These are phyloP conservation scores for Furcifer pardalis DNA, from an alignment of 2,797 vertebrate genomes.

Conservation along the genomic window DNA sequence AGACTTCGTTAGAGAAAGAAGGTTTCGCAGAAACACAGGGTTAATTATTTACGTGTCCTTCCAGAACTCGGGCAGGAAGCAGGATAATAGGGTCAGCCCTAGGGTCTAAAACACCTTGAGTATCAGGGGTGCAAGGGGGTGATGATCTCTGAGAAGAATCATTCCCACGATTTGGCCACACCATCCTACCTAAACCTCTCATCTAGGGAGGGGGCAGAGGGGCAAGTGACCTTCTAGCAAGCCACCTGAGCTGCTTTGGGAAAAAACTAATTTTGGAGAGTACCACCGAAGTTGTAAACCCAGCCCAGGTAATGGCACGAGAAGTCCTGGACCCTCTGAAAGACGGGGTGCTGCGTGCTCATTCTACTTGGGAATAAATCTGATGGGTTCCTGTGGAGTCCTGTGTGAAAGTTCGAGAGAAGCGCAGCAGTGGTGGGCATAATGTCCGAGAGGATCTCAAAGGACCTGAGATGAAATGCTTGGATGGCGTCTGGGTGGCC, in stretches of 20 bases:
- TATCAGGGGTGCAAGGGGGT: neutral
- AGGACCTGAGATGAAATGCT: too few relatives aligned
- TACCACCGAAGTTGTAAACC: neutral
- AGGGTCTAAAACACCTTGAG: neutral
- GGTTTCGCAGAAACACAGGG: neutral
- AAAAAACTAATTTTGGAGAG: neutral
- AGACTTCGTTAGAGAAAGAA: neutral
- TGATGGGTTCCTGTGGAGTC: neutral
- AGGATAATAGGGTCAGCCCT: too few relatives aligned
- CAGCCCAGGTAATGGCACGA: neutral
- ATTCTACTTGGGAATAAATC: neutral
- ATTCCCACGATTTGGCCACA: neutral
- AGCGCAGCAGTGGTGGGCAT: too few relatives aligned
- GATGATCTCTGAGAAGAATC: neutral
- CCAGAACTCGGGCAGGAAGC: neutral
- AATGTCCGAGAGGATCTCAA: too few relatives aligned
- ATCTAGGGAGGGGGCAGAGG: neutral
- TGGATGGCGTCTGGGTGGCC: too few relatives aligned
- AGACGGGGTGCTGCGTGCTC: neutral
- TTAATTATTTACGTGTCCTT: neutral
- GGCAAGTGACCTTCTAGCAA: neutral
- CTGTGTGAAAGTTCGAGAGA: neutral
- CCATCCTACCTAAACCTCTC: neutral
- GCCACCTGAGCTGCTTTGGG: neutral
- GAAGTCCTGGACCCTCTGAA: too few relatives aligned